A percentile compares a stretch with the other conserved stretches of the same genome.
Evolutionary conservation across 2,888 invertebrate species (phyloP).

Genomic region (Rhodophaea formosa): DNA sequence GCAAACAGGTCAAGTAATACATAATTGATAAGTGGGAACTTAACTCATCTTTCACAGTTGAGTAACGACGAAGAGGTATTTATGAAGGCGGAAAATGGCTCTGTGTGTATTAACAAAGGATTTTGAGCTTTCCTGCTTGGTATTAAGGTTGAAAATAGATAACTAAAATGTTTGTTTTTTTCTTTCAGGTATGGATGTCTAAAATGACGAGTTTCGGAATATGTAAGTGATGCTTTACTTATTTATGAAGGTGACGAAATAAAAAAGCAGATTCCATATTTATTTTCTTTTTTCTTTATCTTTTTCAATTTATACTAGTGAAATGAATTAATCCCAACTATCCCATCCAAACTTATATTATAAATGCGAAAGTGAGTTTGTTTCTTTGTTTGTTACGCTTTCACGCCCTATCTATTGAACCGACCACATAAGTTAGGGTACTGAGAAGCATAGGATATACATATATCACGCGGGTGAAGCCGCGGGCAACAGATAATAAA

Average conservation of each 20-base stretch:
- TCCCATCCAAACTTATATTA: too few species aligned
- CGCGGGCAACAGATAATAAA: too few species aligned
- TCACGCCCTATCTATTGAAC: too few species aligned
- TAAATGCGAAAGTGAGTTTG: too few species aligned
- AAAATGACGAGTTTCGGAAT: neutral
- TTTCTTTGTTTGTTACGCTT: too few species aligned
- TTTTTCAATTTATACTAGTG: too few species aligned
- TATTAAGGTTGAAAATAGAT: neutral
- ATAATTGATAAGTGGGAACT: constrained; percentile 36
- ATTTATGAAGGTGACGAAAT: neutral
- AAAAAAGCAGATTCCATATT: too few species aligned
- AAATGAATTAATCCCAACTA: too few species aligned
- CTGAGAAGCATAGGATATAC: too few species aligned
- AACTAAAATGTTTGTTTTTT: constrained; percentile 21
- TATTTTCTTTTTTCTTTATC: too few species aligned
- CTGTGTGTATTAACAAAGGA: neutral
- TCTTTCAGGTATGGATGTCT: constrained; percentile 22
- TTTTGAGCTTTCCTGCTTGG: neutral
- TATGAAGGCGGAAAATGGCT: constrained; percentile 46
- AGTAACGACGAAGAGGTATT: constrained; percentile 63
- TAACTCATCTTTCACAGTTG: constrained; percentile 32
- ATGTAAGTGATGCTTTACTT: neutral
- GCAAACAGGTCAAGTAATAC: constrained; percentile 37
- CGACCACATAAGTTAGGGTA: too few species aligned
- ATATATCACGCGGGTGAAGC: too few species aligned